Percentiles rank a stretch among this genome's conserved stretches.
These are phyloP conservation scores for Griposia aprilina DNA, from an alignment of 2,888 invertebrate species.

Conservation along the genomic window DNA sequence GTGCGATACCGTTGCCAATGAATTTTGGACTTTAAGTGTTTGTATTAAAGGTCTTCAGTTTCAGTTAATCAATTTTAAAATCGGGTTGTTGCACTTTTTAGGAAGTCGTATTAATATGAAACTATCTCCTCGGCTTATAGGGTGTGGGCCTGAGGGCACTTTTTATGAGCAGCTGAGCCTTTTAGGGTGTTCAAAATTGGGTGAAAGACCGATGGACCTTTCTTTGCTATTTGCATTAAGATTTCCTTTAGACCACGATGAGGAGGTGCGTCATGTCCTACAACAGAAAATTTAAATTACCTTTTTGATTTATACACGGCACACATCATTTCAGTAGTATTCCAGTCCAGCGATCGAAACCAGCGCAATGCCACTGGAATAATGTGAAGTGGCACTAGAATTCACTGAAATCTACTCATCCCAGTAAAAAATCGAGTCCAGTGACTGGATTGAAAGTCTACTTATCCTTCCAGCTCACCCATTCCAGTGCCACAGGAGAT, in stretches of 20 bases:
- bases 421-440: too few species aligned
- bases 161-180: constrained; percentile 53
- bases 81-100: constrained; percentile 67
- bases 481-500: too few species aligned
- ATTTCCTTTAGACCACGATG: background rate
- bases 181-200: constrained; percentile 46
- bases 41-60: constrained; percentile 32
- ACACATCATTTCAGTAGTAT: too few species aligned
- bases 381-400: too few species aligned
- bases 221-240: constrained; percentile 33
- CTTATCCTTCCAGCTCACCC: too few species aligned
- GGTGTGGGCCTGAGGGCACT: constrained; percentile 60
- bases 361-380: too few species aligned
- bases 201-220: constrained; percentile 28
- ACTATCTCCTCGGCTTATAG: constrained; percentile 65
- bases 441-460: too few species aligned
- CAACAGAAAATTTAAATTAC: background rate
- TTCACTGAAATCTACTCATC: too few species aligned
- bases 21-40: constrained; percentile 60
- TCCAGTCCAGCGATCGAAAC: too few species aligned
- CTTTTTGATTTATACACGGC: too few species aligned
- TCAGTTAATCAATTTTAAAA: constrained; percentile 55
- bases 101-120: constrained; percentile 64
- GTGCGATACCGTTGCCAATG: constrained; percentile 66
- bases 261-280: background rate